Evolutionary conservation across 2,797 vertebrate genomes (phyloP).

Genomic region (Glossophaga mutica): DNA sequence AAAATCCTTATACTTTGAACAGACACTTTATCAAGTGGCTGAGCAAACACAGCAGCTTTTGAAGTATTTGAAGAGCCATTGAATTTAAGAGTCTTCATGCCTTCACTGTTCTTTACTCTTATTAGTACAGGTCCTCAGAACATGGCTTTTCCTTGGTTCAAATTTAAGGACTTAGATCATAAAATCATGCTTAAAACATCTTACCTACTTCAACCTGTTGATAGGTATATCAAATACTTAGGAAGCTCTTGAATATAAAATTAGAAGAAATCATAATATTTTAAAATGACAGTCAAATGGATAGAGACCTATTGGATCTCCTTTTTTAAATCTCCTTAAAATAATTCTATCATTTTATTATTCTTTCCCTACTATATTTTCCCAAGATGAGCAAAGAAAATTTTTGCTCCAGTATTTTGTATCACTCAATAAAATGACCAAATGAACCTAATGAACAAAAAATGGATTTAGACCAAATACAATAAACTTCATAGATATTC

Average conservation of each 20-base stretch:
- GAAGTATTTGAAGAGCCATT: slow-evolving; percentile 77
- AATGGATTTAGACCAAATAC: not conserved
- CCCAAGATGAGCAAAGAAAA: not conserved
- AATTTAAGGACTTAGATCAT: slow-evolving; percentile 59
- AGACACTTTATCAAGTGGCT: slow-evolving; percentile 72
- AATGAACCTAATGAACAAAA: not conserved
- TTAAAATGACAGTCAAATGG: slow-evolving; percentile 46
- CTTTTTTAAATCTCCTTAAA: not conserved
- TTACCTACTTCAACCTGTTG: slow-evolving; percentile 64
- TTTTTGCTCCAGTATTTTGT: not conserved
- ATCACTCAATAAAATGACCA: not conserved
- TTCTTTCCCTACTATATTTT: slow-evolving; percentile 16
- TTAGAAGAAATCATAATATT: slow-evolving; percentile 48
- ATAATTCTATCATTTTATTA: not conserved
- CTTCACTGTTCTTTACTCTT: slow-evolving; percentile 71
- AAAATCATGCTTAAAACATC: slow-evolving; percentile 59
- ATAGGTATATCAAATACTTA: slow-evolving; percentile 65
- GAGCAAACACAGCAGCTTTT: slow-evolving; percentile 70
- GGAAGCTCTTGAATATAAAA: slow-evolving; percentile 65
- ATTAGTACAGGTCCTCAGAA: slow-evolving; percentile 67
- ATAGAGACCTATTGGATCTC: slow-evolving; percentile 5
- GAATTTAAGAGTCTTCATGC: slow-evolving; percentile 68
- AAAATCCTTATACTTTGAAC: slow-evolving; percentile 65
- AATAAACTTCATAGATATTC: not conserved
- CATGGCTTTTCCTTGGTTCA: slow-evolving; percentile 51